Conservation (phyloP, 2,113 vertebrate genomes). For the Triplophysa tibetana region DNA sequence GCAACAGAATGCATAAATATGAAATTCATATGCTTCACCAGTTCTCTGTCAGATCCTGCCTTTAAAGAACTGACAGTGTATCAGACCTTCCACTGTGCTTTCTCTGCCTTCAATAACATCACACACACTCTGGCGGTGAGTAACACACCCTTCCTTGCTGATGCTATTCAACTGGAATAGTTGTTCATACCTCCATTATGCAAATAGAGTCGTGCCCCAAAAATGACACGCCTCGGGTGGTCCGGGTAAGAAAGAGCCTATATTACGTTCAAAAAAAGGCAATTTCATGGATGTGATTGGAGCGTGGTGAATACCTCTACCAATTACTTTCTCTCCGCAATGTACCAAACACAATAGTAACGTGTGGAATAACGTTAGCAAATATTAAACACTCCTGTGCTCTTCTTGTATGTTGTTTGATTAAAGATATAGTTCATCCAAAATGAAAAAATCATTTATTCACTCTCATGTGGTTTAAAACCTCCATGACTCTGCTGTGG, state of each 20-base stretch:
- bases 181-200: conserved; percentile 6
- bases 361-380: background rate
- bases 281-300: conserved; percentile 13
- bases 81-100: background rate
- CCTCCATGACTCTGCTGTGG: too few species aligned
- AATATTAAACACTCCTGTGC: background rate
- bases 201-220: background rate
- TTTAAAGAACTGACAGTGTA: conserved; percentile 1
- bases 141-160: background rate
- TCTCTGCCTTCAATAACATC: background rate
- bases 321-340: conserved; percentile 5
- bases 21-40: conserved; percentile 1
- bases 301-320: background rate
- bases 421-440: background rate
- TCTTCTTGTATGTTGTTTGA: background rate
- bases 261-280: background rate
- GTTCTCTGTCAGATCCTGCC: conserved; percentile 33
- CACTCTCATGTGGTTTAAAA: too few species aligned
- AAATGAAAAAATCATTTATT: too few species aligned
- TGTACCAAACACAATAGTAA: conserved; percentile 4
- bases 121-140: conserved; percentile 6
- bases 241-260: background rate
- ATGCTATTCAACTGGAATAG: background rate
- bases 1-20: background rate
- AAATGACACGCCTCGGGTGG: conserved; percentile 20